Base-by-base conservation (phyloP, 2,888 invertebrate species). In the Allacma fusca region DNA sequence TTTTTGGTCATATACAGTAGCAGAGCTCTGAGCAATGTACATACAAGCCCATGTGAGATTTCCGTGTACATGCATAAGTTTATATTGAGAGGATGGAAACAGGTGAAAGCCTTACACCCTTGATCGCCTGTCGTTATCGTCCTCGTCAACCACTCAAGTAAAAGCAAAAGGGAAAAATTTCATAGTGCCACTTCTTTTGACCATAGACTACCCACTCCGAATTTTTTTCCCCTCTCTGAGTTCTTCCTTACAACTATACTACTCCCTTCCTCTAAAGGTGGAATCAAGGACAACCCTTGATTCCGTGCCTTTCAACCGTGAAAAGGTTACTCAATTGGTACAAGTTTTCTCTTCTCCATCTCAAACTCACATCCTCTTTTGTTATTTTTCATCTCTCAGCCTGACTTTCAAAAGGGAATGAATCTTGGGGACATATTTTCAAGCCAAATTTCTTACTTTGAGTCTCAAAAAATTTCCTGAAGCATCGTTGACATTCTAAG, bases 281-380 rank as follows among this genome's bases (percentile, higher is more conserved):
- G 50, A 50, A 50, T 50, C 50, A 50, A 50, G 50, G 50, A 50
- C 50, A 50, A 16, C 50, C 50, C 50, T 50, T 50, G 24, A 28
- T 26, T 50, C 50, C 7, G 23, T 50, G 26, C 26, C 70, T 70
- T 43, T 26, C 28, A 43, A 69, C 40, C 69, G 69, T 70, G 44
- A 70, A 70, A 70, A 70, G 70, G 70, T 50, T 70, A 28, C 70
- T 70, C 44, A 70, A 50, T 70, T 43, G 50, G 19, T 69, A 44
- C 26, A 70, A 70, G 70, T 44, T 69, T 69, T 62, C 23, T 69
- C 24, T 43, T 70, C 24, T 34, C 29, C 34, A 16, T 34, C 34
- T 34, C 29, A 1, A 16, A 13, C 0, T 34, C 67, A 24, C 12
- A 28, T 50, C 2, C 50, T 50, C 50, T 50, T 34, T 50, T 50